These are phyloP conservation scores for Epizoanthus illoricatus DNA, from an alignment of 92 coral and sea anemone species.

Conservation along the genomic window DNA sequence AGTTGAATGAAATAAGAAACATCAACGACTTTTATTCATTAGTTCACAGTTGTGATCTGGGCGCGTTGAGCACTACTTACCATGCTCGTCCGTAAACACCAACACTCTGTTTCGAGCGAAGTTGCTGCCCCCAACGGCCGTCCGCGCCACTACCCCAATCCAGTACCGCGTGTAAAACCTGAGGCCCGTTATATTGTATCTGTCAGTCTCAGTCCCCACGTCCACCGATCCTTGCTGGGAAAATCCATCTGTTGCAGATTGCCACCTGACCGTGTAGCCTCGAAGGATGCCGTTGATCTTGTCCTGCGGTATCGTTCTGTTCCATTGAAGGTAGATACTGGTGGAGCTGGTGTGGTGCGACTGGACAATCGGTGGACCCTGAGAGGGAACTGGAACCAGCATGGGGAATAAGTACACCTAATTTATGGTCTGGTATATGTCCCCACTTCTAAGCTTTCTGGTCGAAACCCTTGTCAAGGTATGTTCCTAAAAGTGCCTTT, in stretches of 20 bases:
- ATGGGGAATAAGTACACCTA: no score
- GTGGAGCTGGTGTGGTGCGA: not conserved
- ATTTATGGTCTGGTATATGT: no score
- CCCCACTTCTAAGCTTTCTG: no score
- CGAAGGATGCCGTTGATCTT: slow-evolving; percentile 19
- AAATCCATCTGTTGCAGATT: not conserved
- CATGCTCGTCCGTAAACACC: not conserved
- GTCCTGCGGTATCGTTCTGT: slow-evolving; percentile 6
- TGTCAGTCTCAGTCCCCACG: not conserved
- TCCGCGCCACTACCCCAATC: slow-evolving; percentile 13
- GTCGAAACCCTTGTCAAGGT: no score
- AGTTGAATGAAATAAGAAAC: no score
- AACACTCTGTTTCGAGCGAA: not conserved
- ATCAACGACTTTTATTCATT: no score
- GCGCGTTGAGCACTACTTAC: not conserved
- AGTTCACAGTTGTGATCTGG: no score
- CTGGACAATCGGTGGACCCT: slow-evolving; percentile 2
- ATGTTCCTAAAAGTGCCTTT: no score
- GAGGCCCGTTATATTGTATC: slow-evolving; percentile 22
- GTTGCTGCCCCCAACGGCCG: slow-evolving; percentile 1
- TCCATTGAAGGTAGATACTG: slow-evolving; percentile 14
- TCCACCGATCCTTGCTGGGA: not conserved
- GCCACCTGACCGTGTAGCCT: slow-evolving; percentile 1
- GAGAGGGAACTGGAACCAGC: not conserved
- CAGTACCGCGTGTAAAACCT: not conserved